Base-by-base conservation (phyloP, 1,140 invertebrate species). In the Caenorhabditis inopinata region DNA sequence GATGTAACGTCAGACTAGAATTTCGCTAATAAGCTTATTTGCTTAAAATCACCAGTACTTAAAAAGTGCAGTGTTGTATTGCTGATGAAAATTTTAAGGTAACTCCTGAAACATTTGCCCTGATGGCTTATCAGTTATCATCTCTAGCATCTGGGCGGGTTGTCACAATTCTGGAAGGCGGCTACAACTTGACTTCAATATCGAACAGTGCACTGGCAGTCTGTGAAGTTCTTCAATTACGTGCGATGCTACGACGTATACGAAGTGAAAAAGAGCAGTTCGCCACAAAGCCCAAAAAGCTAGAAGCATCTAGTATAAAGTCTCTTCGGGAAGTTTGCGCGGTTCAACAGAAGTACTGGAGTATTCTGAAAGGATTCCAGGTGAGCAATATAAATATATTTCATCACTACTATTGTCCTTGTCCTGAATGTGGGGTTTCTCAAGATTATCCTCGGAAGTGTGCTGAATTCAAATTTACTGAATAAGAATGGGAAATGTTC, bases 111-210 rank as follows among this genome's bases (percentile, higher is more conserved):
- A 93, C 93, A 82, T 98, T 93, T 88, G 94, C 93, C 0, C 93
- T 95, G 82, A 93, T 98, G 90, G 95, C 95, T 0, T 93, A 95
- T 75, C 92, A 95, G 90, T 89, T 98, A 1, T 92, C 92, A 7
- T 90, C 92, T 0, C 87, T 97, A 47, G 95, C 96, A 0, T 92
- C 93, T 84, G 95, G 96, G 1, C 92, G 92, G 74, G 87, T 97
- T 1, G 91, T 97, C 68, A 85, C 97, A 0, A 92, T 93, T 46
- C 90, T 97, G 0, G 96, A 98, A 91, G 90, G 90, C 83, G 82
- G 82, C 14, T 78, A 78, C 38, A 58, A 78, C 18, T 35, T 78
- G 5, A 62, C 49, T 25, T 42, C 76, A 0, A 38, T 78, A 7
- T 51, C 76, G n/a, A 62, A 78, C 27, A 58, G 49, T 62, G 76